Percentiles rank a stretch among this genome's conserved stretches.
Conservation (phyloP, 2,113 vertebrate species). For the Anseranas semipalmata region DNA sequence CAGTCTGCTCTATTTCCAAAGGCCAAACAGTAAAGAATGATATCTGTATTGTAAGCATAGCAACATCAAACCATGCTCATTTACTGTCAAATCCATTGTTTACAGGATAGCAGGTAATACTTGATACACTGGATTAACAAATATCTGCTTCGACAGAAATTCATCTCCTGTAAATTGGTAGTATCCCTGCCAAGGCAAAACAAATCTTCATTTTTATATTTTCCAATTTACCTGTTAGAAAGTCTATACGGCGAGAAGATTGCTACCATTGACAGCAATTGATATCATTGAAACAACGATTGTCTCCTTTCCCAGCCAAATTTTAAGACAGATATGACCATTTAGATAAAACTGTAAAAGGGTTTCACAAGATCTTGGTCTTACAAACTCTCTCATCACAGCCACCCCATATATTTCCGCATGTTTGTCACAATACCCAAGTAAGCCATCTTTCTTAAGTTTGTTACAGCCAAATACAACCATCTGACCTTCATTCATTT, state of each 20-base stretch:
- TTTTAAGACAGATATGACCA: rapidly evolving
- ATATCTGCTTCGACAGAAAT: not conserved
- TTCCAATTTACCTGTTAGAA: not conserved
- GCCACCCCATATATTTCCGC: not conserved
- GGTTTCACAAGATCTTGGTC: not conserved
- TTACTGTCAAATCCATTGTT: not conserved
- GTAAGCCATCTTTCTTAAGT: not conserved
- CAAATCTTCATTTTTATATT: not conserved
- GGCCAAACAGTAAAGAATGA: not conserved
- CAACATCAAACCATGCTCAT: not conserved
- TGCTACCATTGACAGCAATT: not conserved
- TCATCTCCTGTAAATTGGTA: not conserved
- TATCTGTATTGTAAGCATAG: not conserved
- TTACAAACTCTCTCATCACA: not conserved
- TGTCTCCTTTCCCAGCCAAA: not conserved
- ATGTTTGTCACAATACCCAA: not conserved
- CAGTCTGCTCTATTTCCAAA: not conserved
- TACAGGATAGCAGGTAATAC: not conserved
- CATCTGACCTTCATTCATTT: not conserved
- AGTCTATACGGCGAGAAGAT: not conserved
- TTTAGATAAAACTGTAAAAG: not conserved
- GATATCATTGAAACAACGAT: rapidly evolving
- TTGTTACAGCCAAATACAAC: not conserved
- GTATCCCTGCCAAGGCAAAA: not conserved
- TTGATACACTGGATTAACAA: not conserved